Evolutionary conservation across 2,797 vertebrate species (phyloP).

Genomic region (Dromococcyx pavoninus): DNA sequence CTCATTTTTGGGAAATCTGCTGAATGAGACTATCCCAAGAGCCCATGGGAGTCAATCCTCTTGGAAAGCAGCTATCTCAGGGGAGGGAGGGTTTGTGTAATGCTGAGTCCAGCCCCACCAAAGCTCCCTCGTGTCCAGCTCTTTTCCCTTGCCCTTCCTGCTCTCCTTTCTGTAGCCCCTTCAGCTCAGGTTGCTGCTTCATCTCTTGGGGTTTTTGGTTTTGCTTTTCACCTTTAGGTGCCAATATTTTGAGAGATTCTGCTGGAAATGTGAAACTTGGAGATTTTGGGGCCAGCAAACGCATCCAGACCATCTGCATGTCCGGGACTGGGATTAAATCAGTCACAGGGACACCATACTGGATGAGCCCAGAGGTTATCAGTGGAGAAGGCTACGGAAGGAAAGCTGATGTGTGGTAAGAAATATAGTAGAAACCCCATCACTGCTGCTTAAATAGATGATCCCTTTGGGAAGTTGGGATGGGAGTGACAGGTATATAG

Average conservation of each 20-base stretch:
- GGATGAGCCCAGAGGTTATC: conserved; percentile 95
- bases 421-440: background rate
- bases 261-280: conserved; percentile 93
- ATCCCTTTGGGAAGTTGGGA: background rate
- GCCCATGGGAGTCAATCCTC: background rate
- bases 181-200: background rate
- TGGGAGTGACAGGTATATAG: background rate
- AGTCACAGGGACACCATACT: conserved; percentile 93
- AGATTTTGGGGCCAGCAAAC: conserved; percentile 93
- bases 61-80: background rate
- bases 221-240: conserved; percentile 75
- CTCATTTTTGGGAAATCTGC: background rate
- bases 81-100: background rate
- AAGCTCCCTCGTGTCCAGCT: background rate
- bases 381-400: conserved; percentile 92
- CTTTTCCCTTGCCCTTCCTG: background rate
- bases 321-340: conserved; percentile 93
- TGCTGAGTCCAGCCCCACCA: background rate
- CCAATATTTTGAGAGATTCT: conserved; percentile 92
- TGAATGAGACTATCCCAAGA: background rate
- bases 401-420: conserved; percentile 92
- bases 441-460: background rate
- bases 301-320: conserved; percentile 95
- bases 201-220: background rate
- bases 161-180: background rate